phyloP scores from a whole-genome alignment of 2,888 invertebrate genomes.

The Spisula solida region DNA sequence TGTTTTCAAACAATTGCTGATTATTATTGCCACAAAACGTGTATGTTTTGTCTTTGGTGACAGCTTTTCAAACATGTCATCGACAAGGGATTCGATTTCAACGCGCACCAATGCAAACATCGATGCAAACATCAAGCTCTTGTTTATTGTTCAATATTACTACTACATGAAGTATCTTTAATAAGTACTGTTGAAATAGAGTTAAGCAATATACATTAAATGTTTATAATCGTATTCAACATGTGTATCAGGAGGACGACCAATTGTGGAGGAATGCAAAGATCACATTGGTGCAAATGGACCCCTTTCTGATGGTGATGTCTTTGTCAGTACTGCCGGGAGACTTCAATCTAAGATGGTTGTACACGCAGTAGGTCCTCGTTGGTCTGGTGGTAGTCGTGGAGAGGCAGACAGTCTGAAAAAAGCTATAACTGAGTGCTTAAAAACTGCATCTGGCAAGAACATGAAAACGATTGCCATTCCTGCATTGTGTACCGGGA shows the following conservation, averaged over 20 bases:
- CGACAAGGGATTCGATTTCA: too few species aligned
- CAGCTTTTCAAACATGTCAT: too few species aligned
- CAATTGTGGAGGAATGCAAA: conserved; percentile 76
- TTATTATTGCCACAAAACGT: too few species aligned
- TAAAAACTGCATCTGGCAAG: conserved; percentile 54
- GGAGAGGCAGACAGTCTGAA: conserved; percentile 61
- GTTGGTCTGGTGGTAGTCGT: conserved; percentile 69
- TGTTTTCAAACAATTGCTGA: too few species aligned
- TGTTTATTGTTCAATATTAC: too few species aligned
- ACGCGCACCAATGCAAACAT: too few species aligned
- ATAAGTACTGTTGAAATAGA: too few species aligned
- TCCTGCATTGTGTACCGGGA: conserved; percentile 80
- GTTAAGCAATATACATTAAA: too few species aligned
- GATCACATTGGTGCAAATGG: conserved; percentile 57
- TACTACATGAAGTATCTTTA: too few species aligned
- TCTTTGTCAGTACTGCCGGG: conserved; percentile 63
- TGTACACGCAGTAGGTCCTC: conserved; percentile 73
- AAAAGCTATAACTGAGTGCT: conserved; percentile 56
- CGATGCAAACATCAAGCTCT: too few species aligned
- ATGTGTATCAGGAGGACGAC: conserved; percentile 69
- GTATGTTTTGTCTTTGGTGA: too few species aligned
- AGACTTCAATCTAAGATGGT: conserved; percentile 63
- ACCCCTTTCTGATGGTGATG: conserved; percentile 61
- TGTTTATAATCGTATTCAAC: background rate
- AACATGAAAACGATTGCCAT: conserved; percentile 73